Percentiles rank a stretch among this genome's conserved stretches.
phyloP scores from a whole-genome alignment of 1,140 invertebrate genomes.

The Macrobrachium rosenbergii region DNA sequence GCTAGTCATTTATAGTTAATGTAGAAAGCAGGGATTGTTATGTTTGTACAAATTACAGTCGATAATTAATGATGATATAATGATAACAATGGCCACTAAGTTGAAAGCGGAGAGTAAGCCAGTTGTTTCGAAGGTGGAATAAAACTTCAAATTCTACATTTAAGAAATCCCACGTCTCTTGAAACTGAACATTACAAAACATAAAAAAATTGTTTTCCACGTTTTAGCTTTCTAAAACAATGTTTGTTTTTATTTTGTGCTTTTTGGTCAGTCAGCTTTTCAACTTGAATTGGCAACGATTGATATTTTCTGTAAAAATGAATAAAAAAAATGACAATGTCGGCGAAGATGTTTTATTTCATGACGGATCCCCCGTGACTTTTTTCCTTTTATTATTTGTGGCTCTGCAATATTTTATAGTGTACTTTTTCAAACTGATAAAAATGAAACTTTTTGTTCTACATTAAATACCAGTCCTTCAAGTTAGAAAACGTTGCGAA shows the following conservation, averaged over 20 bases:
- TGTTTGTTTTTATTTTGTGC: constrained; percentile 28
- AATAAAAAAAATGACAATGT: constrained; percentile 62
- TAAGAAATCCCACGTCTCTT: too few species aligned
- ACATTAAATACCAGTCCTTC: too few species aligned
- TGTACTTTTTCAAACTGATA: background rate
- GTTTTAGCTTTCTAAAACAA: constrained; percentile 29
- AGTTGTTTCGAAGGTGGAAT: constrained; percentile 13
- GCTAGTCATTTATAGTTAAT: constrained; percentile 55
- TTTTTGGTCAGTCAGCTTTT: constrained; percentile 56
- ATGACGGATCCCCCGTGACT: background rate
- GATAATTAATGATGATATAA: background rate
- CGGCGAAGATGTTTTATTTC: background rate
- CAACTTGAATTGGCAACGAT: constrained; percentile 58
- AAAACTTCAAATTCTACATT: too few species aligned
- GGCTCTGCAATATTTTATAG: background rate
- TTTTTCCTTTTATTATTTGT: background rate
- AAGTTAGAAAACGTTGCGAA: too few species aligned
- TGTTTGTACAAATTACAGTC: constrained; percentile 52
- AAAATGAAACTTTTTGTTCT: too few species aligned
- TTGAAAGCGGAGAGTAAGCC: constrained; percentile 18
- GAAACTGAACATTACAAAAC: constrained; percentile 3
- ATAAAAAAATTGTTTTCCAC: constrained; percentile 28
- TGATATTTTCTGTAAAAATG: constrained; percentile 63
- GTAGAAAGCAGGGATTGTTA: constrained; percentile 62
- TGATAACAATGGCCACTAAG: background rate